Percentiles rank a stretch among this genome's conserved stretches.
Evolutionary conservation across 2,797 vertebrate genomes (phyloP).

Genomic region (Danio kyathit): DNA sequence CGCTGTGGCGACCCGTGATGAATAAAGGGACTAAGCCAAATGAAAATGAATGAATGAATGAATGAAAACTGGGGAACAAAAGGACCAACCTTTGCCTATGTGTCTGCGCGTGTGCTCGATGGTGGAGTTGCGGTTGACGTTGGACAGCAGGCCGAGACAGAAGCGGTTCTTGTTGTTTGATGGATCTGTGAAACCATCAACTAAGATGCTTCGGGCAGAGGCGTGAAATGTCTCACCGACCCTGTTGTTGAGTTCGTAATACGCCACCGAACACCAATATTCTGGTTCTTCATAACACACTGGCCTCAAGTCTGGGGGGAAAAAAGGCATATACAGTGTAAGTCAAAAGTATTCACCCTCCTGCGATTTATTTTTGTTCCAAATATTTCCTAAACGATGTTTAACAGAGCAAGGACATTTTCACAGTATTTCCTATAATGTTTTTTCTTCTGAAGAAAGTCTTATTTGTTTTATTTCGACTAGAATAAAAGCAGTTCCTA

Average conservation of each 20-base stretch:
- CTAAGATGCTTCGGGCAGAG: slow-evolving; percentile 90
- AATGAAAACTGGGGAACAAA: neutral
- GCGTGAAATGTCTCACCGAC: slow-evolving; percentile 97
- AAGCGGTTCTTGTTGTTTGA: slow-evolving; percentile 97
- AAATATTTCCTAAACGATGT: no score
- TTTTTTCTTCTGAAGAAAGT: no score
- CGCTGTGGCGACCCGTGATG: no score
- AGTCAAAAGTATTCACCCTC: no score
- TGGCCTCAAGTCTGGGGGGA: slow-evolving; percentile 85
- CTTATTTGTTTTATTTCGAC: no score
- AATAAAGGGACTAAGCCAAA: no score
- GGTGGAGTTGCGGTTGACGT: slow-evolving; percentile 98
- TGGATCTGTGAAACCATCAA: slow-evolving; percentile 97
- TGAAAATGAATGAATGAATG: no score
- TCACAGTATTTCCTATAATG: no score
- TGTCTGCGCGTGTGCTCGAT: slow-evolving; percentile 97
- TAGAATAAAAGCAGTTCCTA: no score
- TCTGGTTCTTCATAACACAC: slow-evolving; percentile 97
- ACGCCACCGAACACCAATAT: slow-evolving; percentile 97
- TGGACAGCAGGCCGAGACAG: slow-evolving; percentile 95
- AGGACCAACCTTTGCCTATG: slow-evolving; percentile 91
- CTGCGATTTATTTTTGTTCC: no score
- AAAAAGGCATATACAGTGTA: neutral
- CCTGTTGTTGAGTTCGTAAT: slow-evolving; percentile 97
- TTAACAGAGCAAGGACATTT: no score